Base-by-base conservation (phyloP, 2,888 invertebrate genomes). In the Clivina fossor region DNA sequence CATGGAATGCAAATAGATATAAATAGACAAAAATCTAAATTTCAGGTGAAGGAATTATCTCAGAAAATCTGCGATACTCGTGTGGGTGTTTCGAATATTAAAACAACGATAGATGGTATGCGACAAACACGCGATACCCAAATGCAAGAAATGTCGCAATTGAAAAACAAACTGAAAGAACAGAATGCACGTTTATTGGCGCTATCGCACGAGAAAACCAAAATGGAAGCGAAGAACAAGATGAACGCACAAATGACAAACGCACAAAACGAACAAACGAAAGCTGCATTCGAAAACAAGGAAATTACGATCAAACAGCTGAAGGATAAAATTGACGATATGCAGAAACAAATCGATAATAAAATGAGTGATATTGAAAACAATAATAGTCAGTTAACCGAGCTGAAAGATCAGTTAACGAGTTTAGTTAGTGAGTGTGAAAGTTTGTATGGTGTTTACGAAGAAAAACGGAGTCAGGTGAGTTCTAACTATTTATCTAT, bases 61-160 rank as follows among this genome's bases (percentile, higher is more conserved):
- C 84, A 83, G 62, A 88, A 88, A 69, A 90, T 93, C 61, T 85
- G 85, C 65, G 89, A 90, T 68, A 90, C 91, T 0, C 80, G 90
- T 13, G 86, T 89, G 3, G 90, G 90, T 2, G 94, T 97, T 0
- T 90, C 93, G 0, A 86, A 89, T 28, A 89, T 93, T 2, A 97
- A 97, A 73, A 83, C 90, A 1, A 90, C 92, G n/a, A 99, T 99
- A 56, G 98, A 99, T 71, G 90, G 90, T 0, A 97, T 97, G 97
- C 79, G 89, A 69, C 81, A 87, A 0, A 92, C 92, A n/a, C 81
- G 98, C 2, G 98, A 99, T 71, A 78, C 87, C 0, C 93, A 93
- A 63, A 85, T 97, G 80, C 80, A 85, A 2, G 93, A 93, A 64
- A 89, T 91, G 87, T 83, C 88, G 4, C 84, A 86, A 55, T 76